Percentiles rank a stretch among this genome's conserved stretches.
phyloP scores from a whole-genome alignment of 2,797 vertebrate species.

The Lophotriccus pileatus region DNA sequence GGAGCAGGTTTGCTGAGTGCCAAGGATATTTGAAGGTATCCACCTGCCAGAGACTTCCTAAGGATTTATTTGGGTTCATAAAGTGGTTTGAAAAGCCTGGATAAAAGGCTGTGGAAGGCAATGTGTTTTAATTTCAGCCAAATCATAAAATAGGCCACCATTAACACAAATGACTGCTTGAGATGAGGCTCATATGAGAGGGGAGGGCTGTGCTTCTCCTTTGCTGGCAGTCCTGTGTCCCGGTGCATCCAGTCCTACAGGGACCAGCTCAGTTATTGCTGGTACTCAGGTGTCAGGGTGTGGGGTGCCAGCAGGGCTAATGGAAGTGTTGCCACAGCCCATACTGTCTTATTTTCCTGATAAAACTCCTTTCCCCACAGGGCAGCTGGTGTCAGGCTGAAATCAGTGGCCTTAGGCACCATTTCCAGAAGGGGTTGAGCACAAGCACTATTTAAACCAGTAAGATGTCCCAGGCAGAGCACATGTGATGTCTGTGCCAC shows the following conservation, averaged over 20 bases:
- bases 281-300: background rate
- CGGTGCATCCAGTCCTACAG: background rate
- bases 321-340: background rate
- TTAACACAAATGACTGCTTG: background rate
- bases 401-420: background rate
- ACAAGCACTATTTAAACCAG: background rate
- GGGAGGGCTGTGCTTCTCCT: background rate
- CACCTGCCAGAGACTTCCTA: background rate
- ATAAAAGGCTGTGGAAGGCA: background rate
- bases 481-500: rapidly evolving
- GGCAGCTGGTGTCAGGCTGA: background rate
- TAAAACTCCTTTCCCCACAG: background rate
- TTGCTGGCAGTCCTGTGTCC: rapidly evolving
- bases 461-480: background rate
- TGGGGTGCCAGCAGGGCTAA: background rate
- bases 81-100: background rate
- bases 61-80: background rate
- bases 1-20: background rate
- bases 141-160: background rate
- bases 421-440: background rate
- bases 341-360: background rate
- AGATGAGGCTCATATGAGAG: background rate
- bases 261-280: background rate
- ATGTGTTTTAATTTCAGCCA: background rate
- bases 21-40: background rate